Percentiles rank a stretch among this genome's conserved stretches.
Evolutionary conservation across 2,113 vertebrate species (phyloP).

Genomic region (Psilopsiagon aymara): DNA sequence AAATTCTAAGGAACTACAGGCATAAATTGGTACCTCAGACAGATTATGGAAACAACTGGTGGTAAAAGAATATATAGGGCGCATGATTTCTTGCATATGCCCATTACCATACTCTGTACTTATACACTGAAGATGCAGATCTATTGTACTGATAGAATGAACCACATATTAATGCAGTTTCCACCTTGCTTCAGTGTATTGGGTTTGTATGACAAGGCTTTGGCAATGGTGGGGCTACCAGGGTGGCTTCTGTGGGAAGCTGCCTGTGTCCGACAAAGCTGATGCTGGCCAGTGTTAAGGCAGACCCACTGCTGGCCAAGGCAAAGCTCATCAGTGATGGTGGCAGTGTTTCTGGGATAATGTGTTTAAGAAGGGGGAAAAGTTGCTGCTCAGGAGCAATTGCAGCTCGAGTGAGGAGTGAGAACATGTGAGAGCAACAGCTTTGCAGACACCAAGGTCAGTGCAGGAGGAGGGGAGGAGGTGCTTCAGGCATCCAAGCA

Average conservation of each 20-base stretch:
- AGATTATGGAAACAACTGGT: background rate
- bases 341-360: background rate
- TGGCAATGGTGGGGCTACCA: background rate
- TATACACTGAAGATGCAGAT: background rate
- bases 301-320: background rate
- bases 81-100: background rate
- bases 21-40: background rate
- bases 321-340: background rate
- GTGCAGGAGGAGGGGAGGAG: background rate
- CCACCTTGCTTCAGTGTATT: background rate
- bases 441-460: background rate
- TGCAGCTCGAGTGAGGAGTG: background rate
- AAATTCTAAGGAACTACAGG: background rate
- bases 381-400: background rate
- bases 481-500: background rate
- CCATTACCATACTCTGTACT: fast-evolving
- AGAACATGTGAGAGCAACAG: background rate
- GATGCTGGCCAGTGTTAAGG: background rate
- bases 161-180: background rate
- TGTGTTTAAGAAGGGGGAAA: background rate
- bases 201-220: background rate
- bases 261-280: background rate
- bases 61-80: fast-evolving
- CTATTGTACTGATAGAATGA: background rate
- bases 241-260: background rate